phyloP scores from a whole-genome alignment of 2,113 vertebrate genomes.

The Gorilla gorilla region DNA sequence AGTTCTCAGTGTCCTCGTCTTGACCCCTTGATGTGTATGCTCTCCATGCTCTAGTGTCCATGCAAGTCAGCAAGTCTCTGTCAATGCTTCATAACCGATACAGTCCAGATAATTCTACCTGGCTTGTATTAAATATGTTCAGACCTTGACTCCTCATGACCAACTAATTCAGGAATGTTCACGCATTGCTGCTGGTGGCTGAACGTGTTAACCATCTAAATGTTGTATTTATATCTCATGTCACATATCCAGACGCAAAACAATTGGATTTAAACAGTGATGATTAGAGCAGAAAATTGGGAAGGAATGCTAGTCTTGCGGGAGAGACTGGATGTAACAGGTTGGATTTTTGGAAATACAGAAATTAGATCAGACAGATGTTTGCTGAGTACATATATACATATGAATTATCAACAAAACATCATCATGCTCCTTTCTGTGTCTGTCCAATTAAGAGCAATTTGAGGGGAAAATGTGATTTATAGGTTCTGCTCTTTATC shows the following conservation, averaged over 20 bases:
- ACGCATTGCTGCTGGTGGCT: background rate
- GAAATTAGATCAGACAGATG: background rate
- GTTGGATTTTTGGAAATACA: background rate
- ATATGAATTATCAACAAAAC: background rate
- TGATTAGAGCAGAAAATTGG: background rate
- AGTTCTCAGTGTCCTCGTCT: background rate
- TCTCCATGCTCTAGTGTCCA: background rate
- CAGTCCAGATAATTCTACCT: background rate
- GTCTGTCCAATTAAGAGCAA: background rate
- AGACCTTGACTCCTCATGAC: background rate
- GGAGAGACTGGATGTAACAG: background rate
- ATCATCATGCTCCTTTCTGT: background rate
- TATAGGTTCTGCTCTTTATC: background rate
- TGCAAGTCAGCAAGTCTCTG: background rate
- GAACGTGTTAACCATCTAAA: background rate
- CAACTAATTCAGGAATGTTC: background rate
- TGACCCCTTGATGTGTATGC: background rate
- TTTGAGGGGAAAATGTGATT: background rate
- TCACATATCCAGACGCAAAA: background rate
- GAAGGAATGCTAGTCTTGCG: background rate
- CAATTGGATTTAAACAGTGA: background rate
- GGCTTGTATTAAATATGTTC: background rate
- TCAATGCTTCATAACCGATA: background rate
- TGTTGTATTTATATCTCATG: background rate
- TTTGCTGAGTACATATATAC: background rate